phyloP scores from a whole-genome alignment of 2,113 vertebrate genomes.

The Chlorodrepanis virens region DNA sequence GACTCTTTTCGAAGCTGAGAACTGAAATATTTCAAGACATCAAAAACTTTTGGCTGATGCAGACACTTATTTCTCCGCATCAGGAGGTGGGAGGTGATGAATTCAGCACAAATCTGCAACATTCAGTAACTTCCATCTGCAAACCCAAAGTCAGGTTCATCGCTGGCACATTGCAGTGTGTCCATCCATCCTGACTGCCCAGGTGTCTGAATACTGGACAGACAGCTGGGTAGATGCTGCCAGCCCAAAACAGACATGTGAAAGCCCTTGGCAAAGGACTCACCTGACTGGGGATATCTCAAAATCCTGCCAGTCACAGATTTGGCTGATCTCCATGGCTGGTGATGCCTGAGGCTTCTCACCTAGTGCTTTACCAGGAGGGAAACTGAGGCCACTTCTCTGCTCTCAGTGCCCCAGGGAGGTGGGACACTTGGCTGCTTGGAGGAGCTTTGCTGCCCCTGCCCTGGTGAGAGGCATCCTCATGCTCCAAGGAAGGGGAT shows the following conservation, averaged over 20 bases:
- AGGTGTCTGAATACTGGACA: not conserved
- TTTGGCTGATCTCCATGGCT: not conserved
- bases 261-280: not conserved
- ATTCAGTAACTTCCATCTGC: not conserved
- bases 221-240: not conserved
- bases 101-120: not conserved
- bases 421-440: not conserved
- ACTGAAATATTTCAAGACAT: not conserved
- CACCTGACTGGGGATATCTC: not conserved
- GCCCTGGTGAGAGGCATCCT: not conserved
- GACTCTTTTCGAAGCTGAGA: not conserved
- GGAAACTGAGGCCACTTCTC: not conserved
- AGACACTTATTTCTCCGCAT: not conserved
- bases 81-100: not conserved
- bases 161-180: not conserved
- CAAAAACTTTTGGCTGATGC: not conserved
- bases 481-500: not conserved
- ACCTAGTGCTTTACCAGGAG: not conserved
- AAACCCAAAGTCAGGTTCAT: not conserved
- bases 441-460: not conserved
- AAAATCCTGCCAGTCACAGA: not conserved
- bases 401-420: not conserved
- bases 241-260: not conserved
- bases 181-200: not conserved
- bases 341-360: not conserved